Evolutionary conservation across 2,113 vertebrate genomes (phyloP), one percentile per base, ranked within the genome.

Genomic region (Hassar affinis): DNA sequence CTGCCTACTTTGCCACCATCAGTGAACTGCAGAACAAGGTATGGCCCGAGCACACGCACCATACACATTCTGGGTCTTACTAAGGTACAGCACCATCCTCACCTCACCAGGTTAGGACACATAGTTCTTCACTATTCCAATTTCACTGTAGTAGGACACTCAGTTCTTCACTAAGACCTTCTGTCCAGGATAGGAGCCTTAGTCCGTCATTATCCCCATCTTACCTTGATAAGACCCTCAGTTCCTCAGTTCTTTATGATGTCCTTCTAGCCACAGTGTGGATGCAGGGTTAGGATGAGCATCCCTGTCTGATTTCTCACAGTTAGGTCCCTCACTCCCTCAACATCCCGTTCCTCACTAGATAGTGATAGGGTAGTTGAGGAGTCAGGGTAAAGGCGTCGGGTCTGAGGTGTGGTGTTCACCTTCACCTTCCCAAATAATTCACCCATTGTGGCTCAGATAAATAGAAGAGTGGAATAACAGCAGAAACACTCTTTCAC

Each of bases 11-110:
- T 0, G 83, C 0, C 42, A 91, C 88, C 72, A 92, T 94, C 72
- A 64, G 30, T 47, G 91, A 93, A 0, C 92, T 94, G 72, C 93
- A 92, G 25, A 76, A 6, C 18, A 88, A 93, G 92, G 94, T 94
- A 90, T 68, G 27, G 1, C 22, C 69, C 20, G 15, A 18, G 38
- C 38, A 27, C 15, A 25, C 61, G 7, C 17, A 54, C 52, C 8
- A 45, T 38, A 45, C 33, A 30, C 64, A 0, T 66, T 38, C 33
- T 68, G 35, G 9, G 14, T 20, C 15, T 68, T 38, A 7, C 64
- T 20, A 35, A 4, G 2, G 1, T 33, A 72, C 25, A 51, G 2
- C 25, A 6, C 14, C 20, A 33, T 76, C n/a, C 22, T 49, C 25
- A n/a, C 12, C 49, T 75, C n/a, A 33, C 17, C 9, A 52, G 27